Evolutionary conservation across 2,888 invertebrate genomes (phyloP), one percentile per base, ranked within the genome.

Genomic region (Synanthedon formicaeformis): DNA sequence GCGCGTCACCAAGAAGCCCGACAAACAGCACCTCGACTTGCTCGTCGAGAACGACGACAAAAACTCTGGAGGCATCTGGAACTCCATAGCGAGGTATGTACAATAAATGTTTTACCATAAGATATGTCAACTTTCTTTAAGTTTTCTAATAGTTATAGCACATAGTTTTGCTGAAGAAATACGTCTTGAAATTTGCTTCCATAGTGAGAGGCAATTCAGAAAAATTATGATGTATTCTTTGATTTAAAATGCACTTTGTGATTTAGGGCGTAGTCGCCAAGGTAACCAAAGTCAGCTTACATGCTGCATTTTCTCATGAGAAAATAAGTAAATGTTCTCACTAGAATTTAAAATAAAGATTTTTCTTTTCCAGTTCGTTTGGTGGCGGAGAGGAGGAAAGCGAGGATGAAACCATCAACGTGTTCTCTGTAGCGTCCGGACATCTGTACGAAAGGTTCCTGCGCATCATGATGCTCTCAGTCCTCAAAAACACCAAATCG

Each of bases 401-500:
- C 3, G 84, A 89, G 49, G 91, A 92, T 51, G 94, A 96, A 63
- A 94, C 92, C 27, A 92, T 99, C 54, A 99, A 99, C 82, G 97
- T 99, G 57, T 99, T 99, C 84, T 99, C 99, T 0, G 90, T 99
- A 11, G 99, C 99, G 0, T 99, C 99, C 0, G 99, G 99, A 3
- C 99, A 99, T 87, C 88, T 99, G 55, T 99, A 99, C 78, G 99
- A 99, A 85, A 88, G 99, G 62, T 94, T 99, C 75, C 79, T 99
- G 14, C 92, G 98, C 57, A 99, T 99, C 62, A 99, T 99, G 99
- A 99, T 99, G 98, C 77, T 99, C 58, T 97, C 97, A 52, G 96
- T 99, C 3, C 88, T 98, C 57, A 99, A 99, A 75, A 92, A 99
- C 71, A 99, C 99, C 6, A 96, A 97, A 80, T 94, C 94, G 0